Evolutionary conservation across 1,140 invertebrate genomes (phyloP), one percentile per base, ranked within the genome.

Genomic region (Aphelenchoides besseyi): DNA sequence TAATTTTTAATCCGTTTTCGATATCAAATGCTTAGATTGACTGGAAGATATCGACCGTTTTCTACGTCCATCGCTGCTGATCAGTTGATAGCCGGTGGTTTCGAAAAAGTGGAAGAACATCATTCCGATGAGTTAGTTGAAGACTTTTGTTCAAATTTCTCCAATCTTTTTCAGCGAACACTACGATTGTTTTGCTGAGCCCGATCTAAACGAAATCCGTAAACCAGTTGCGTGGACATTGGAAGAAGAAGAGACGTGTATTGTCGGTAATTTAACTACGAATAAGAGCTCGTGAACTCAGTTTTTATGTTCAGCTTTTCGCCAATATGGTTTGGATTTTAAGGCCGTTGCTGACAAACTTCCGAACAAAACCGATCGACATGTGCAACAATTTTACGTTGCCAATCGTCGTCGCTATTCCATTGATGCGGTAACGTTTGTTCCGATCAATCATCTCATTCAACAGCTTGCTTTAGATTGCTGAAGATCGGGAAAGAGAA

Each of bases 391-490:
- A 59, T 59, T 59, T 23, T 59, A 59, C 18, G 5, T 59, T 8
- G 5, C 16, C 55, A 59, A 59, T 59, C 55, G 55, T 5, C 55
- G 23, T 28, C 55, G 55, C 23, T 59, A 59, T 33, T 59, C 26
- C 55, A 59, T 59, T 23, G 55, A 59, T 18, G 18, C 55, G 55
- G 55, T 59, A 29, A 41, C 55, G 41, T 48, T 48, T 33, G 12
- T 8, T 8, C 32, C 5, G 16, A 23, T 8, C 5, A 5, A 59
- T 8, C 32, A 59, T 59, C 23, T 5, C 55, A 18, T 59, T 59
- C 23, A 33, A 29, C 5, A 29, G 5, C 5, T 8, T 8, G 5
- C 5, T 59, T 5, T 23, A 59, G 55, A 59, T 59, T 59, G 55
- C 18, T 28, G 55, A 5, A 5, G 18, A 18, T 18, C 5, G 55